Evolutionary conservation across 1,140 invertebrate species (phyloP), one percentile per base, ranked within the genome.

Genomic region (Brachionus angularis): DNA sequence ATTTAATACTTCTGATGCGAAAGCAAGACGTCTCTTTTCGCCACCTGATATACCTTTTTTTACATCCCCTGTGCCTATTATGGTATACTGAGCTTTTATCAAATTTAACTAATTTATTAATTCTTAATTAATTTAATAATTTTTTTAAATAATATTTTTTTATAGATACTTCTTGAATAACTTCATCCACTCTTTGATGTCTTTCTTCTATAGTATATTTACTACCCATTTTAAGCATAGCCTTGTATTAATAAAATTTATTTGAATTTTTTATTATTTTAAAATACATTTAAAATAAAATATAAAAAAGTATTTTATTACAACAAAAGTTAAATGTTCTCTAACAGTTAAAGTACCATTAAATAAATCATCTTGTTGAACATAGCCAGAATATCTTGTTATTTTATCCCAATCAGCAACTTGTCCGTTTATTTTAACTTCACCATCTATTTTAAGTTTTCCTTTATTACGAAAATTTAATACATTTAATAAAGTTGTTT

Each of bases 21-120:
- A 96, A 0, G 93, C 89, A 12, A 98, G 80, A 74, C 94, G 85
- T 80, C 95, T 96, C 84, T 89, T 89, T 83, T 98, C 95, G 0
- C 95, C 94, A 18, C 93, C 93, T 0, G 93, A 96, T 25, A 98
- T 88, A 0, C 93, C 92, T 83, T 94, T 94, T 0, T 91, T 80
- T 53, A 87, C 39, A 36, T 49, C 70, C 16, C 67, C 46, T 12
- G 27, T 25, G 16, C 70, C 70, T 50, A 53, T 34, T 8, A 21
- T 16, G 7, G 52, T 55, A 7, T 55, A 27, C 18, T 81, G 80
- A 76, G 91, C 93, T 82, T 91, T 92, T 44, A 83, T 49, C 96
- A 81, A 5, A 89, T 88, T 61, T n/a, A 95, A 81, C 89, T 90
- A 83, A 34, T 73, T 73, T 27, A 1, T 46, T 69, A 49, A 46